phyloP scores from a whole-genome alignment of 2,113 vertebrate species.

The Odontophorus gujanensis region DNA sequence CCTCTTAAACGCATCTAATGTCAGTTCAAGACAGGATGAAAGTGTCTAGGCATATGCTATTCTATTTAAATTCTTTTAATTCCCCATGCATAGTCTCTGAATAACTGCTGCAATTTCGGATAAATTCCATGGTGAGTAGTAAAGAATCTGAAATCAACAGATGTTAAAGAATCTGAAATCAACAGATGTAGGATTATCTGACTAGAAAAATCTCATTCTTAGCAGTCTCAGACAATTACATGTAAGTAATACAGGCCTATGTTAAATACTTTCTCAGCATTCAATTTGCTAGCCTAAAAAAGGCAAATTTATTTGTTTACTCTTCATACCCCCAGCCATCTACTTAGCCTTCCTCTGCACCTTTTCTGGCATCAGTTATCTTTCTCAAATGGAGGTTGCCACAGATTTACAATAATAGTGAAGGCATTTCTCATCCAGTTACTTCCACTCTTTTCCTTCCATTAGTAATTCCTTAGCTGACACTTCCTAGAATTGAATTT shows the following conservation, averaged over 20 bases:
- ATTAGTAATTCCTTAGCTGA: neutral
- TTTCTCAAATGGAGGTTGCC: neutral
- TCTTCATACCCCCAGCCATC: neutral
- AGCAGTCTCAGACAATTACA: neutral
- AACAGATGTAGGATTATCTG: constrained; percentile 23
- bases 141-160: constrained; percentile 26
- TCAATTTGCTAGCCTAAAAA: neutral
- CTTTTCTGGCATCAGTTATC: neutral
- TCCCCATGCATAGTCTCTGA: neutral
- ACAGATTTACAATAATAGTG: neutral
- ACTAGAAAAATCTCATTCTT: constrained; percentile 5
- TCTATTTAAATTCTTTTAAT: constrained; percentile 53
- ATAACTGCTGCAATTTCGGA: constrained; percentile 23
- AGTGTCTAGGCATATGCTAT: neutral
- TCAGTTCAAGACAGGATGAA: constrained; percentile 23
- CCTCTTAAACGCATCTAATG: constrained; percentile 8
- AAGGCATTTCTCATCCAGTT: neutral
- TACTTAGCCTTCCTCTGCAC: neutral
- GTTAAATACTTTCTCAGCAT: constrained; percentile 6
- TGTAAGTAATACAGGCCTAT: fast-evolving
- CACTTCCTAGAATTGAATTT: neutral
- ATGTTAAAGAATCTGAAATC: constrained; percentile 26
- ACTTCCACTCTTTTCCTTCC: neutral
- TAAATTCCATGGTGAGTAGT: constrained; percentile 24
- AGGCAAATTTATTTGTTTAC: neutral